Percentiles rank a stretch among this genome's conserved stretches.
phyloP scores from a whole-genome alignment of 2,888 invertebrate species.

The Eugnorisma glareosa region DNA sequence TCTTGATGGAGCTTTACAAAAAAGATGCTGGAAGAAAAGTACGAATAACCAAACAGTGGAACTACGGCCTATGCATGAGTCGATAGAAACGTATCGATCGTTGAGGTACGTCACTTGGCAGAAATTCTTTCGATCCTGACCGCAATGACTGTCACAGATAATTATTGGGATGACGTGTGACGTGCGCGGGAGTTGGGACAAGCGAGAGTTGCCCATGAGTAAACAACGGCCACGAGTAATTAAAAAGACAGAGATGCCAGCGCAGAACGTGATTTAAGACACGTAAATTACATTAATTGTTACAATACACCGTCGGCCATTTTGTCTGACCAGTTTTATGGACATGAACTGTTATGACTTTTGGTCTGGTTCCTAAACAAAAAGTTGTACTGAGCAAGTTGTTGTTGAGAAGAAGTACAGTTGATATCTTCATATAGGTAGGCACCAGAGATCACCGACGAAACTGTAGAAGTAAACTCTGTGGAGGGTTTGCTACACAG shows the following conservation, averaged over 20 bases:
- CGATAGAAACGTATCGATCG: not conserved
- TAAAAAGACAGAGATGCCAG: constrained; percentile 38
- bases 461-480: not conserved
- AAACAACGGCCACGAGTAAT: constrained; percentile 39
- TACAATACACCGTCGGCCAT: constrained; percentile 1
- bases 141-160: constrained; percentile 34
- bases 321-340: constrained; percentile 31
- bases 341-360: constrained; percentile 18
- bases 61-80: not conserved
- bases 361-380: constrained; percentile 24
- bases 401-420: not conserved
- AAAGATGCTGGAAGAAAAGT: not conserved
- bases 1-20: not conserved
- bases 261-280: constrained; percentile 27
- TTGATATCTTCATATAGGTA: not conserved
- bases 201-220: constrained; percentile 17
- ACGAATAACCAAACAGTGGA: not conserved
- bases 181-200: constrained; percentile 21
- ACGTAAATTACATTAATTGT: constrained; percentile 22
- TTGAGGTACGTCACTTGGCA: constrained; percentile 2
- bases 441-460: constrained; percentile 2
- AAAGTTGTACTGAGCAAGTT: not conserved
- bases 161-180: constrained; percentile 46
- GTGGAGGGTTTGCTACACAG: not conserved
- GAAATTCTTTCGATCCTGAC: constrained; percentile 23